These are phyloP conservation scores for Graptemys geographica DNA, from an alignment of 2,797 vertebrate genomes.

Conservation along the genomic window DNA sequence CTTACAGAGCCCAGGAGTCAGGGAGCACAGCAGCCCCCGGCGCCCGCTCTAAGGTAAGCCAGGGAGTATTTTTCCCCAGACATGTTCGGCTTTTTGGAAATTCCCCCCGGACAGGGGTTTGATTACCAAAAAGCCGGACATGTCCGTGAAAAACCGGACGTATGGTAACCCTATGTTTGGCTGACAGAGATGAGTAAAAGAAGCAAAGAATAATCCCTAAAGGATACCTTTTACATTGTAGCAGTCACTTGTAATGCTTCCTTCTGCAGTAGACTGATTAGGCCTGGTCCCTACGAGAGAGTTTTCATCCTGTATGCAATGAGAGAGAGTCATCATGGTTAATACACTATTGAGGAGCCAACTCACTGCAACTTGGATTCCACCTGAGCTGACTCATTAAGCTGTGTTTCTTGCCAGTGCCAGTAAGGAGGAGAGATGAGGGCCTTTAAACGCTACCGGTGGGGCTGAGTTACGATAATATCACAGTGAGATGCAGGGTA, in stretches of 20 bases:
- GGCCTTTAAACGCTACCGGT: not conserved
- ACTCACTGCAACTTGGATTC: not conserved
- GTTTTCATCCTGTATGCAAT: not conserved
- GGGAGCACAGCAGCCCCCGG: too few relatives aligned
- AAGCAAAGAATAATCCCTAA: not conserved
- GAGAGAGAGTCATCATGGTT: not conserved
- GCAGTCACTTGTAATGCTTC: not conserved
- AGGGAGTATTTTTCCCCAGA: too few relatives aligned
- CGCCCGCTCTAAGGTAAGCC: too few relatives aligned
- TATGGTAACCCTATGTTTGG: too few relatives aligned
- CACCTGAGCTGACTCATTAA: not conserved
- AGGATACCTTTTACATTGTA: not conserved
- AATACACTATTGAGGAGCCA: not conserved
- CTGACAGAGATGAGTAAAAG: not conserved
- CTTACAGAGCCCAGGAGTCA: too few relatives aligned
- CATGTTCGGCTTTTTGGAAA: too few relatives aligned
- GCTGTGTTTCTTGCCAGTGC: not conserved
- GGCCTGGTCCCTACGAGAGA: not conserved
- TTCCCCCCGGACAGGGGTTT: too few relatives aligned
- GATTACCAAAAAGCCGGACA: too few relatives aligned
- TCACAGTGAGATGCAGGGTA: not conserved
- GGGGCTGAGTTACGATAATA: not conserved
- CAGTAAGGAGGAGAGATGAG: not conserved
- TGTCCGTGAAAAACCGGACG: too few relatives aligned
- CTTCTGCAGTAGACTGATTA: not conserved